These are phyloP conservation scores for Monopis laevigella DNA, from an alignment of 2,888 invertebrate species.

Conservation along the genomic window DNA sequence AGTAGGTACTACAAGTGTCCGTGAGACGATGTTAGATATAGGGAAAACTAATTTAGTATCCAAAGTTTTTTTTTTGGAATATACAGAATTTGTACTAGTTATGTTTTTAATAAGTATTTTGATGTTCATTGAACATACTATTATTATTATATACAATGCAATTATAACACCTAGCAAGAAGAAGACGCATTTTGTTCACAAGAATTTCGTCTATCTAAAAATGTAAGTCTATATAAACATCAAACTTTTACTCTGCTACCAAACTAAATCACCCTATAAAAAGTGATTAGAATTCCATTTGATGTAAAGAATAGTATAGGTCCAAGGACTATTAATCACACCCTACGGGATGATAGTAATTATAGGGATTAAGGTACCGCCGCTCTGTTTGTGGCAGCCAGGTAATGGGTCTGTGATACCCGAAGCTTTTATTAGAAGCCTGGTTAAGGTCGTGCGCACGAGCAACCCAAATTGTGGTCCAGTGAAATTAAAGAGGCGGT, in stretches of 20 bases:
- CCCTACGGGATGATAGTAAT: constrained; percentile 55
- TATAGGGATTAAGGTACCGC: constrained; percentile 55
- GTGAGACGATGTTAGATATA: too few species aligned
- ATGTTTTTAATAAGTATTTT: too few species aligned
- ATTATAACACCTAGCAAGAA: too few species aligned
- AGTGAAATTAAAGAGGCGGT: constrained; percentile 12
- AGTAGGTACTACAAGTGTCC: too few species aligned
- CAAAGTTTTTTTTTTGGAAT: too few species aligned
- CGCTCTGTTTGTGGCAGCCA: constrained; percentile 29
- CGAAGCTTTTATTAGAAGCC: constrained; percentile 6
- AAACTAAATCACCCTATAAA: constrained; percentile 26
- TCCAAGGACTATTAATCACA: constrained; percentile 53
- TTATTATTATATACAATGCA: too few species aligned
- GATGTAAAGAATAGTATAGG: constrained; percentile 32
- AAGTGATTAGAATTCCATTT: constrained; percentile 56
- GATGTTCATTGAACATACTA: too few species aligned
- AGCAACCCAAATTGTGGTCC: constrained; percentile 9
- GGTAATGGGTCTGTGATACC: constrained; percentile 34
- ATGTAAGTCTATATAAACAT: too few species aligned
- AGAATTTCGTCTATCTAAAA: too few species aligned
- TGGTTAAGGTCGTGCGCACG: constrained; percentile 8
- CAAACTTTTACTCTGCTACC: constrained; percentile 10
- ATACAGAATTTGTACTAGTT: too few species aligned
- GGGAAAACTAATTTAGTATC: too few species aligned
- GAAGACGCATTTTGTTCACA: too few species aligned